Evolutionary conservation across 1,140 invertebrate genomes (phyloP), one percentile per base, ranked within the genome.

Genomic region (Cydia pomonella): DNA sequence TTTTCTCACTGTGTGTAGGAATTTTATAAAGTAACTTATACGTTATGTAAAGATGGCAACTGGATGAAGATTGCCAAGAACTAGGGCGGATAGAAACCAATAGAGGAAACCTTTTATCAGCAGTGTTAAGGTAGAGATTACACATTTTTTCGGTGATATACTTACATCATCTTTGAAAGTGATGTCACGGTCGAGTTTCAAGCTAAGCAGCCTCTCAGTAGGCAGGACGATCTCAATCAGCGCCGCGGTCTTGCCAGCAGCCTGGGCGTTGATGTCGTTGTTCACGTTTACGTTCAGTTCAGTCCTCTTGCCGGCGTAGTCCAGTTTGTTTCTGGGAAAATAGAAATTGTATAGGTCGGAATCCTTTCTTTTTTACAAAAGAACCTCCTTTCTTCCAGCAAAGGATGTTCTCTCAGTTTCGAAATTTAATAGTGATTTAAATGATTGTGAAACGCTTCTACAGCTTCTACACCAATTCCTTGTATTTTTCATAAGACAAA

Each of bases 181-280:
- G 1, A 92, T 29, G 0, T 92, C 92, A 9, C 94, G 89, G 69
- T 94, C 92, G 5, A 87, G 76, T 73, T 95, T 95, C 0, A 90
- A 81, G 21, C 87, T 87, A 0, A 95, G 73, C 29, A 93, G 93
- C n/a, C 94, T 89, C 10, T 94, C 93, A 47, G 92, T 94, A 0
- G 95, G 95, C 10, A 95, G 81, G 18, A 94, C 94, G 0, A 95
- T 9, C 59, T 95, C 95, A 0, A 91, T 59, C n/a, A 94, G 86
- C 2, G 87, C 82, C 23, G 88, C 83, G 2, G 92, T 77, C 27
- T 94, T 92, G 13, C 94, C 94, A 18, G 93, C 85, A 0, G 81
- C 66, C 0, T 82, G 82, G 0, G 87, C 82, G 1, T 93, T 93
- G 12, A 92, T 84, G 0, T 92, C 91, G 18, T 88, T 91, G 75